Percentiles rank a stretch among this genome's conserved stretches.
These are phyloP conservation scores for Schizotus pectinicornis DNA, from an alignment of 2,888 invertebrate species.

Conservation along the genomic window DNA sequence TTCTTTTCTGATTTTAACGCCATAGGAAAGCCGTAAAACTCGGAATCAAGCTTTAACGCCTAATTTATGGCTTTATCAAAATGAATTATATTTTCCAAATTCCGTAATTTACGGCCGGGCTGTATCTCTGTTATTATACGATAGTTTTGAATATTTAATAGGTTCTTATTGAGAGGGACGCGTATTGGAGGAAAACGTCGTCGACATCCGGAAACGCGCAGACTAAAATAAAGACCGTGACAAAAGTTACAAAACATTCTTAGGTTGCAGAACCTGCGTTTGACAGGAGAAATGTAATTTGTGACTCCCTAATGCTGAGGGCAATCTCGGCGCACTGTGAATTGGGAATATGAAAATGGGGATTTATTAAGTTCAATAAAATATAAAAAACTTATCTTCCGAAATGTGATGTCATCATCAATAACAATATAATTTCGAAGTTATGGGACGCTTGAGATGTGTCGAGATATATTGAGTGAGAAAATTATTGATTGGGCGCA, in stretches of 20 bases:
- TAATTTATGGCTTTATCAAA: conserved; percentile 21
- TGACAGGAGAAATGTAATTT: conserved; percentile 54
- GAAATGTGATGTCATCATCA: conserved; percentile 41
- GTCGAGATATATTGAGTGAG: conserved; percentile 15
- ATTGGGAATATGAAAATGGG: conserved; percentile 53
- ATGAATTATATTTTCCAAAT: conserved; percentile 18
- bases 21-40: conserved; percentile 16
- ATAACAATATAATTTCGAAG: conserved; percentile 36
- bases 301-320: conserved; percentile 50
- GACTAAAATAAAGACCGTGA: conserved; percentile 39
- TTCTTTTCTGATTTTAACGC: conserved; percentile 13
- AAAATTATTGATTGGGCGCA: background rate
- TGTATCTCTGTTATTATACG: background rate
- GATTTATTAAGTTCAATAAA: conserved; percentile 52
- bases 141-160: conserved; percentile 1
- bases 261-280: conserved; percentile 48
- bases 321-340: conserved; percentile 49
- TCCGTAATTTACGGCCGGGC: conserved; percentile 18
- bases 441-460: conserved; percentile 21
- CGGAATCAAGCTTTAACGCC: conserved; percentile 6
- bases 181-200: background rate
- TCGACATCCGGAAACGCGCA: conserved; percentile 19
- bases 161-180: background rate
- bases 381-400: conserved; percentile 45
- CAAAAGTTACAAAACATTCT: conserved; percentile 50